phyloP scores from a whole-genome alignment of 2,797 vertebrate species.

The Sparus aurata region DNA sequence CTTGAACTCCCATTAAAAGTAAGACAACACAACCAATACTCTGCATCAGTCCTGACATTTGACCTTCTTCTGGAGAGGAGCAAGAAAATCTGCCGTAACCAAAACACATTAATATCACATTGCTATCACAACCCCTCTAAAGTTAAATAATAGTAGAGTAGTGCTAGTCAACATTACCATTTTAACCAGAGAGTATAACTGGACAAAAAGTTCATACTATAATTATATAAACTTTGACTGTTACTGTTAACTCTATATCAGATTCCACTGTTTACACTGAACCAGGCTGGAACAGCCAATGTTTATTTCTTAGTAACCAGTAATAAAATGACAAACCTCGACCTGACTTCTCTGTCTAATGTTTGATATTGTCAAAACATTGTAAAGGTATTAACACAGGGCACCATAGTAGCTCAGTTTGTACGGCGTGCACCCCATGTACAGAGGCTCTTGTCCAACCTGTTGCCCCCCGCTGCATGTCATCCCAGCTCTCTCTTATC shows the following conservation, averaged over 20 bases:
- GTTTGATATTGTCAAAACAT: background rate
- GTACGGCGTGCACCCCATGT: no score
- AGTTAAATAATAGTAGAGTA: background rate
- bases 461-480: no score
- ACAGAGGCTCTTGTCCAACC: no score
- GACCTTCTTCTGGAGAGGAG: background rate
- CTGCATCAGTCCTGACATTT: background rate
- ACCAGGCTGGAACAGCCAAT: background rate
- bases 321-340: background rate
- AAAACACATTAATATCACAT: background rate
- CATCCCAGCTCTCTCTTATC: no score
- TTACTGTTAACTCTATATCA: background rate
- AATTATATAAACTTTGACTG: background rate
- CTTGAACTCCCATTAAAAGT: background rate
- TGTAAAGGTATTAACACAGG: no score
- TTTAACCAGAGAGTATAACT: background rate
- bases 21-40: slow-evolving; percentile 7
- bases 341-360: background rate
- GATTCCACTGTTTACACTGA: background rate
- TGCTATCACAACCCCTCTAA: background rate
- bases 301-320: background rate
- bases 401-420: no score
- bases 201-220: background rate
- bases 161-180: background rate
- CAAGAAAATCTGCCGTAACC: background rate